Conservation (phyloP, 2,113 vertebrate genomes). For the Sialia sialis region DNA sequence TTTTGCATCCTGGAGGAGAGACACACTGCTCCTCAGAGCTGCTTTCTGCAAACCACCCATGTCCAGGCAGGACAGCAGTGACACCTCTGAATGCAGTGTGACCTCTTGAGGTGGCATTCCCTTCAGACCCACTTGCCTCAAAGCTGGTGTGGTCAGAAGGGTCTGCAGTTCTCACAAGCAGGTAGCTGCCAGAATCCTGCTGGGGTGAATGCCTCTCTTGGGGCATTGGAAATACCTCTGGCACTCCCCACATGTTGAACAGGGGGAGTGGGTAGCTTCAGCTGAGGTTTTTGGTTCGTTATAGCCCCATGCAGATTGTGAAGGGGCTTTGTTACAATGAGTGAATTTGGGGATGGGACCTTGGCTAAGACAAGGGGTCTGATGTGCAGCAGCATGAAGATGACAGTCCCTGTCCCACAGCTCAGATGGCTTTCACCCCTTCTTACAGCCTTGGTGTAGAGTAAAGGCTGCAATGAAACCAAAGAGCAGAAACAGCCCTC, state of each 20-base stretch:
- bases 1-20: neutral
- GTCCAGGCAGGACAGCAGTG: neutral
- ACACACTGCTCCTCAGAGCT: neutral
- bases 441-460: neutral
- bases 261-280: neutral
- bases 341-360: neutral
- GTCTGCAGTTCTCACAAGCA: neutral
- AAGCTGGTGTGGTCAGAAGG: neutral
- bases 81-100: neutral
- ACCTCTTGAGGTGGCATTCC: neutral
- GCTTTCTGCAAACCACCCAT: neutral
- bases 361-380: neutral
- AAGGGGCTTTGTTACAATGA: neutral
- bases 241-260: neutral
- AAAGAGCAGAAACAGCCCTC: neutral
- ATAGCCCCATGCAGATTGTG: neutral
- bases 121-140: neutral
- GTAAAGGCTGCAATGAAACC: neutral
- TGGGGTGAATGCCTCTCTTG: neutral
- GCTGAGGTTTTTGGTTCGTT: neutral
- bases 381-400: neutral
- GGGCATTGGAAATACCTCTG: neutral
- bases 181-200: neutral
- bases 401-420: neutral
- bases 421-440: neutral